Evolutionary conservation across 2,797 vertebrate genomes (phyloP).

Genomic region (Rhinophrynus dorsalis): DNA sequence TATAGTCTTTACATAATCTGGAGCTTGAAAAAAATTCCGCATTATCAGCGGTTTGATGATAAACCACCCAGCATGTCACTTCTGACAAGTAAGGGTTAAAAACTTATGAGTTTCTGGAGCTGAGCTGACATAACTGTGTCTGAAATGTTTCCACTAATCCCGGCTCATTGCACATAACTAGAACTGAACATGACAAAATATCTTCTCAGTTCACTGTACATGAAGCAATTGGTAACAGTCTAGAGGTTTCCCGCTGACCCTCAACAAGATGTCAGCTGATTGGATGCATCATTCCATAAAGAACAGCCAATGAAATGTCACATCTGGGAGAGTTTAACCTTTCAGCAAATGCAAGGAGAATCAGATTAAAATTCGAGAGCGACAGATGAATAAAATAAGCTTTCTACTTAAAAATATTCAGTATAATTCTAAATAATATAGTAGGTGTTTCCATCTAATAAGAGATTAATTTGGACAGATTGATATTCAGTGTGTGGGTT

Average conservation of each 20-base stretch:
- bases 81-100: too few species aligned
- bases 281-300: conserved; percentile 25
- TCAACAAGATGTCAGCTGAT: conserved; percentile 20
- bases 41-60: too few species aligned
- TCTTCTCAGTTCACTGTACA: conserved; percentile 20
- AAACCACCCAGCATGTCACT: too few species aligned
- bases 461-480: too few species aligned
- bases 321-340: conserved; percentile 35
- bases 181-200: conserved; percentile 6
- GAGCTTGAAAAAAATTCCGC: too few species aligned
- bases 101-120: neutral
- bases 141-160: neutral
- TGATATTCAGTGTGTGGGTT: too few species aligned
- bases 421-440: too few species aligned
- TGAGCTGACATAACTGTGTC: neutral
- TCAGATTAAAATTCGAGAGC: neutral
- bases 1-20: too few species aligned
- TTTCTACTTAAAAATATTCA: neutral
- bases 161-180: conserved; percentile 13
- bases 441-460: too few species aligned
- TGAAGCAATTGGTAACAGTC: conserved; percentile 36
- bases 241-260: conserved; percentile 28
- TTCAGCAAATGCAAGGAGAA: neutral
- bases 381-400: neutral
- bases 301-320: conserved; percentile 27